Base-by-base conservation (phyloP, 2,888 invertebrate species). In the Ichneumoninae sp. region DNA sequence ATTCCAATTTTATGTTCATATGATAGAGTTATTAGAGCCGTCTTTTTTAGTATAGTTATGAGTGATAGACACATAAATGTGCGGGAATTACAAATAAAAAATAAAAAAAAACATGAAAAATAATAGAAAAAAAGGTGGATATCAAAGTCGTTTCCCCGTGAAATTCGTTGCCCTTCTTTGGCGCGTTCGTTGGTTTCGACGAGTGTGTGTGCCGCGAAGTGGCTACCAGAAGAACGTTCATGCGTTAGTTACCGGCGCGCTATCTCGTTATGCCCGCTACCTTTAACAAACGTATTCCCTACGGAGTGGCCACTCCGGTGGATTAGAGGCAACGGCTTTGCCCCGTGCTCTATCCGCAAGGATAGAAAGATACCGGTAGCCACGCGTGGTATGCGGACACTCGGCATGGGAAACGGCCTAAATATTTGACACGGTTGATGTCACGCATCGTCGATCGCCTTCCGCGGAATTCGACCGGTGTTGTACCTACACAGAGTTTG, bases 371-470 rank as follows among this genome's bases (percentile, higher is more conserved):
- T 84, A 87, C 81, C 83, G 86, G 85, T 83, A 87, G 81, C 74
- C 74, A 63, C 50, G 70, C 79, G 30, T 40, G 87, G 83, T 84
- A 86, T 87, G 86, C 87, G 89, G 87, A 89, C 86, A 88, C 83
- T 83, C 71, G 66, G 79, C 52, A 80, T 81, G 81, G 81, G 84
- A 84, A 81, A 77, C 86, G 88, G 87, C 83, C 88, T 89, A 86
- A 88, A 89, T 89, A 89, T 89, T 89, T 87, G 86, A 82, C 85
- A 85, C 83, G 85, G 76, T 78, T 82, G 83, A 84, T 86, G 81
- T 86, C 86, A 77, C 80, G 81, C 81, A 65, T 65, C 83, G 81
- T 75, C 81, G 87, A 74, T 85, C 85, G 83, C 77, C 77, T 76
- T 78, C 65, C 77, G 66, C 57, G 79, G 83, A 85, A 86, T 88